Conservation (phyloP, 1,140 invertebrate species). For the Drosophila takahashii region DNA sequence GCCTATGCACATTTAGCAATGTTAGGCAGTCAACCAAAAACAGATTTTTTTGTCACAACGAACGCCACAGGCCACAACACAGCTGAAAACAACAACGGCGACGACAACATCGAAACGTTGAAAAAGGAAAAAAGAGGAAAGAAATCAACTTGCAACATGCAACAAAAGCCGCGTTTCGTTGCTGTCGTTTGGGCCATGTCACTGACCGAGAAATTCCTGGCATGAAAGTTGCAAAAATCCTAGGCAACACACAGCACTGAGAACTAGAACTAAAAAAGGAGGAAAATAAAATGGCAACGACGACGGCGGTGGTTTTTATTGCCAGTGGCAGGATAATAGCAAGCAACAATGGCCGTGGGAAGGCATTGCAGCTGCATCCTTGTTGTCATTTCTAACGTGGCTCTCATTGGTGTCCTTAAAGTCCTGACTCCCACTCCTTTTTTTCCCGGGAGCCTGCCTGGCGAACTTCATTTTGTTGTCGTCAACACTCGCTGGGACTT, state of each 20-base stretch:
- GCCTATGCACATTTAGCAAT: constrained; percentile 51
- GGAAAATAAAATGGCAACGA: constrained; percentile 23
- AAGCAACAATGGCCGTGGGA: constrained; percentile 36
- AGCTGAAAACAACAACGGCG: constrained; percentile 31
- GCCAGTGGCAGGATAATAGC: constrained; percentile 68
- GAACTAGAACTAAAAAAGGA: constrained; percentile 10
- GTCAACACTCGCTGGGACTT: constrained; percentile 31
- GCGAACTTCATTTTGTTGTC: constrained; percentile 50
- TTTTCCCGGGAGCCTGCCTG: constrained; percentile 10
- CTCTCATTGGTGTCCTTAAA: constrained; percentile 51
- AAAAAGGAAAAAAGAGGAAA: constrained; percentile 38
- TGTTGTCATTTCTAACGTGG: constrained; percentile 50
- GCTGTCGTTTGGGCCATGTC: constrained; percentile 60
- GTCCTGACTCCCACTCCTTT: constrained; percentile 12
- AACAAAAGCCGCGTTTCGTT: constrained; percentile 62
- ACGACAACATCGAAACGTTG: constrained; percentile 21
- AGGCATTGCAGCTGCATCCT: constrained; percentile 42
- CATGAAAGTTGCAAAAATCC: constrained; percentile 61
- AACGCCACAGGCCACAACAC: constrained; percentile 62
- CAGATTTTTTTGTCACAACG: constrained; percentile 74
- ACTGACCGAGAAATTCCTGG: constrained; percentile 78
- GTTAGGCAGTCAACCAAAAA: constrained; percentile 75
- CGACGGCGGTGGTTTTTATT: constrained; percentile 65
- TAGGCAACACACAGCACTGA: constrained; percentile 36
- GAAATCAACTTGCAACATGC: constrained; percentile 75